Percentiles rank a stretch among this genome's conserved stretches.
phyloP scores from a whole-genome alignment of 2,113 vertebrate genomes.

The Peromyscus polionotus region DNA sequence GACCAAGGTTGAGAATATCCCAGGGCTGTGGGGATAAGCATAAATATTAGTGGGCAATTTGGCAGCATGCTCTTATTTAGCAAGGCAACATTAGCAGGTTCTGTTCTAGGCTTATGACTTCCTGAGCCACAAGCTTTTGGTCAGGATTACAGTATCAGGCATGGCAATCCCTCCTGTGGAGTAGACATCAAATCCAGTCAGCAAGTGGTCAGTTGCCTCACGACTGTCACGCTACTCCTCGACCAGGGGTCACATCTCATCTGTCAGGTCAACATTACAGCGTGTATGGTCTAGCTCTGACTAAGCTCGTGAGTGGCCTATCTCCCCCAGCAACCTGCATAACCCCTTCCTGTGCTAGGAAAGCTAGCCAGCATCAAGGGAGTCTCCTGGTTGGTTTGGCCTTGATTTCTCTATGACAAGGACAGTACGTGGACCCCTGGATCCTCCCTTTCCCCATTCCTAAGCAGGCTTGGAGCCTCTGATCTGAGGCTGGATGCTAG shows the following conservation, averaged over 20 bases:
- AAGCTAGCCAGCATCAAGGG: not conserved
- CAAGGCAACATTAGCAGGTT: not conserved
- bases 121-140: not conserved
- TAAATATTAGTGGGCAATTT: not conserved
- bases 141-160: not conserved
- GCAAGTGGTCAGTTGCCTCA: not conserved
- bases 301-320: not conserved
- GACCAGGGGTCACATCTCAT: not conserved
- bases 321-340: not conserved
- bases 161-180: not conserved
- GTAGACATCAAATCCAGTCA: not conserved
- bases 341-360: not conserved
- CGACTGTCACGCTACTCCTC: no score
- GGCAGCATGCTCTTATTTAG: not conserved
- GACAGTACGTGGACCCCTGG: not conserved
- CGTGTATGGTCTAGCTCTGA: not conserved
- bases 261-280: not conserved
- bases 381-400: not conserved
- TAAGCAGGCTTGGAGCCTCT: no score
- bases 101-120: not conserved
- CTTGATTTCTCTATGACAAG: not conserved
- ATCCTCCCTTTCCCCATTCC: accelerated
- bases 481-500: not conserved
- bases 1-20: not conserved
- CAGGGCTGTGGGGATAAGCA: not conserved